These are phyloP conservation scores for Cybosia mesomella DNA, from an alignment of 2,888 invertebrate genomes.

Conservation along the genomic window DNA sequence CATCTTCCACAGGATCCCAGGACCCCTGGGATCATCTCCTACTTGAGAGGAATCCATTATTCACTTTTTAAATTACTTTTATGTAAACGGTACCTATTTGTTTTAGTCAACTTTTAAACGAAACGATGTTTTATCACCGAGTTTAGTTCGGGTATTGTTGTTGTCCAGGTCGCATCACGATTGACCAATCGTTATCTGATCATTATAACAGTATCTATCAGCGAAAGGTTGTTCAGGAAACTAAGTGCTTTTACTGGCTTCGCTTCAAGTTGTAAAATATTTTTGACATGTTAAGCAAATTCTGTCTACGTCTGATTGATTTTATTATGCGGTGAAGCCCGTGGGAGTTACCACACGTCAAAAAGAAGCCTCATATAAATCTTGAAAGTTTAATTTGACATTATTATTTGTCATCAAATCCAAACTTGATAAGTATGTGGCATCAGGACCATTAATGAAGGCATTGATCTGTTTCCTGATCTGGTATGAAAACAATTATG, in stretches of 20 bases:
- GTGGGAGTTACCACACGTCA: too few species aligned
- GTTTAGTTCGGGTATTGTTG: conserved; percentile 22
- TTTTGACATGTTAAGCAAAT: background rate
- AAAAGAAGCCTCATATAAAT: too few species aligned
- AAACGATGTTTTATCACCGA: conserved; percentile 11
- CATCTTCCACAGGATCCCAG: conserved; percentile 43
- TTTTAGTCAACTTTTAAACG: background rate
- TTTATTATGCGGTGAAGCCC: too few species aligned
- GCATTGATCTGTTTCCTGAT: too few species aligned
- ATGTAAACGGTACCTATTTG: background rate
- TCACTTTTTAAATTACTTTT: background rate
- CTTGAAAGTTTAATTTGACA: too few species aligned
- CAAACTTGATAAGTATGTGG: too few species aligned
- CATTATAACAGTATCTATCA: conserved; percentile 43
- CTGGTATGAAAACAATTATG: too few species aligned
- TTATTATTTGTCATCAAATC: too few species aligned
- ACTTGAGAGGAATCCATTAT: background rate
- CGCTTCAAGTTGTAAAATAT: background rate
- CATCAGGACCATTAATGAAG: too few species aligned
- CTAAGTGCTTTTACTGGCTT: background rate
- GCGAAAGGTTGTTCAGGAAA: conserved; percentile 18
- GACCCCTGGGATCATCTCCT: conserved; percentile 9
- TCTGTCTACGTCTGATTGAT: background rate
- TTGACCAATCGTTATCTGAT: conserved; percentile 34
- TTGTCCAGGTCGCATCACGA: conserved; percentile 23